Evolutionary conservation across 2,113 vertebrate species (phyloP), one percentile per base, ranked within the genome.

Genomic region (Meriones unguiculatus): DNA sequence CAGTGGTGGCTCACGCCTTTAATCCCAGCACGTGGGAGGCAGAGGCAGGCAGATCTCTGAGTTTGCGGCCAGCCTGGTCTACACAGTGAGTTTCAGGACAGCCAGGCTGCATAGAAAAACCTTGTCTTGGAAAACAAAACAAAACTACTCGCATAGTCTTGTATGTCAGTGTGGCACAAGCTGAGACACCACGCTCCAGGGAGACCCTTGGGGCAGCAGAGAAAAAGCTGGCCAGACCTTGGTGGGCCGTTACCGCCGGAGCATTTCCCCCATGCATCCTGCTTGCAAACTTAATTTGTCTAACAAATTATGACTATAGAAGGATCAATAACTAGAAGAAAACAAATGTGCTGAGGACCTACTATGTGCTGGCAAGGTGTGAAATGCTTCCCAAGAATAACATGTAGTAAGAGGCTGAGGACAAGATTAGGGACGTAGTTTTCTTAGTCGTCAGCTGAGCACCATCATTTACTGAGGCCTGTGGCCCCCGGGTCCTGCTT

Each of bases 351-450:
- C 81, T 64, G 11, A 70, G 64, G 50, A 1, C 24, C 59, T 76
- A 8, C 62, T 24, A 10, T 38, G 35, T 32, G 0, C 46, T 38
- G 20, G 17, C 57, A 62, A 9, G 0, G 1, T 0, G 0, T 38
- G 2, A 70, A 8, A 46, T 38, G 3, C 32, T 94, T 67, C 25
- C 1, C 10, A 67, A 67, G 28, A 77, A 20, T 14, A 12, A 1
- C 30, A 0, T 35, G 7, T 20, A 32, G 0, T 6, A 4, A 10
- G 38, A 81, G 46, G 32, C 54, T 11, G 2, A 7, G 54, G 41
- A 20, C 25, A 24, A 15, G 17, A 57, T 7, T 8, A 22, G 35
- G 18, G 2, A 50, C 35, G 59, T 69, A 7, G 46, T 20, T 20
- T 2, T 17, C 24, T 87, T 24, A 6, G 11, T 32, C 25, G 77